phyloP scores from a whole-genome alignment of 1,140 invertebrate species.

The Uloborus diversus region DNA sequence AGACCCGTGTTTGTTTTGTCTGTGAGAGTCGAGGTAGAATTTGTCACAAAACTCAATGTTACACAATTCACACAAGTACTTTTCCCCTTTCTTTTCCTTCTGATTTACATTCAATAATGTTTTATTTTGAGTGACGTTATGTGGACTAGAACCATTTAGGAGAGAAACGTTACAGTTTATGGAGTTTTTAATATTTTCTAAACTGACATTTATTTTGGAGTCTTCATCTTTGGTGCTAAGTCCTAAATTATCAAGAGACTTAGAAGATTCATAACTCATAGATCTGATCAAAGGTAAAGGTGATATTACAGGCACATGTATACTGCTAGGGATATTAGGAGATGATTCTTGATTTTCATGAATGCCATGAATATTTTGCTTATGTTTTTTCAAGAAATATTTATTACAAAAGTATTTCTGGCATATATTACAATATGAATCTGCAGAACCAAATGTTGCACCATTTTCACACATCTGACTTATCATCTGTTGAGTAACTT shows the following conservation, averaged over 20 bases:
- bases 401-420: conserved; percentile 72
- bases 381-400: conserved; percentile 72
- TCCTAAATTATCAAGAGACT: conserved; percentile 21
- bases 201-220: conserved; percentile 26
- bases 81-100: conserved; percentile 61
- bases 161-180: conserved; percentile 26
- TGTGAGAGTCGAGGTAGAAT: conserved; percentile 72
- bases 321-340: conserved; percentile 35
- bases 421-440: conserved; percentile 70
- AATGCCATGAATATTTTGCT: conserved; percentile 69
- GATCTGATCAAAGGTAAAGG: conserved; percentile 33
- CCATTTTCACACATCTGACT: conserved; percentile 46
- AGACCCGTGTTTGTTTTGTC: conserved; percentile 69
- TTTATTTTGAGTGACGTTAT: conserved; percentile 12
- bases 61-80: conserved; percentile 69
- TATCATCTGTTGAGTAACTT: conserved; percentile 21
- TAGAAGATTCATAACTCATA: conserved; percentile 5
- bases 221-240: conserved; percentile 49
- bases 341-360: conserved; percentile 15
- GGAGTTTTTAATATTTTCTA: conserved; percentile 50
- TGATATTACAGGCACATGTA: conserved; percentile 53
- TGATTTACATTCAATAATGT: conserved; percentile 1
- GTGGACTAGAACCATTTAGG: conserved; percentile 53
- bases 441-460: conserved; percentile 57
- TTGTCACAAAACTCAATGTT: conserved; percentile 72